phyloP scores from a whole-genome alignment of 2,888 invertebrate species.

The Dastarcus helophoroides region DNA sequence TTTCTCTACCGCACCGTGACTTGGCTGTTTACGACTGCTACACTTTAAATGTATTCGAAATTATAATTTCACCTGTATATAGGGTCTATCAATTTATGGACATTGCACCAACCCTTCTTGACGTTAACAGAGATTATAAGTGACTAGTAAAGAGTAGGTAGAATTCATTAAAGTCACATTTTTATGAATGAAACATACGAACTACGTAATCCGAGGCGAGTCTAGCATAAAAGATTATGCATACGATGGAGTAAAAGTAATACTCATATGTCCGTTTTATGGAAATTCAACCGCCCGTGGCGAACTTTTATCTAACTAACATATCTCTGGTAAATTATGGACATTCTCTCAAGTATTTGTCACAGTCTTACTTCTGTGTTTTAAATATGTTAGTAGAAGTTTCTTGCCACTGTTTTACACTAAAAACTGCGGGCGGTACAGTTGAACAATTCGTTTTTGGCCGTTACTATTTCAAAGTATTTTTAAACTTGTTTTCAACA shows the following conservation, averaged over 20 bases:
- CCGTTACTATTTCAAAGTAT: no score
- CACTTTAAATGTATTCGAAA: no score
- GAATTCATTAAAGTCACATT: constrained; percentile 1
- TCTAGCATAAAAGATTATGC: constrained; percentile 13
- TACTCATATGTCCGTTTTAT: constrained; percentile 15
- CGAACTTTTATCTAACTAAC: constrained; percentile 29
- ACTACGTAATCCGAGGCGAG: constrained; percentile 3
- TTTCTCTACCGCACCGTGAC: constrained; percentile 25
- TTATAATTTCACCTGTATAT: no score
- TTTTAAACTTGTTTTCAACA: no score
- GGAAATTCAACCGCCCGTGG: constrained; percentile 24
- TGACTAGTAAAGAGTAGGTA: no score
- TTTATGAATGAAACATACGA: background rate
- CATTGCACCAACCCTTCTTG: no score
- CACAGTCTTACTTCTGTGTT: constrained; percentile 36
- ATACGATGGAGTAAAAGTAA: constrained; percentile 12
- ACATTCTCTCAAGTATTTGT: constrained; percentile 36
- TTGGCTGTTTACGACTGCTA: constrained; percentile 21
- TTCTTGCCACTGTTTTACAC: constrained; percentile 38
- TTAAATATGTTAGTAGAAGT: constrained; percentile 34
- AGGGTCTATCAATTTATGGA: no score
- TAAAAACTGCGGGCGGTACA: constrained; percentile 28
- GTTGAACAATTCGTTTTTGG: constrained; percentile 17
- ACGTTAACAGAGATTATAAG: no score
- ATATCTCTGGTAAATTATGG: constrained; percentile 35